Conservation (phyloP, 2,797 vertebrate genomes). For the Silurus lanzhouensis region DNA sequence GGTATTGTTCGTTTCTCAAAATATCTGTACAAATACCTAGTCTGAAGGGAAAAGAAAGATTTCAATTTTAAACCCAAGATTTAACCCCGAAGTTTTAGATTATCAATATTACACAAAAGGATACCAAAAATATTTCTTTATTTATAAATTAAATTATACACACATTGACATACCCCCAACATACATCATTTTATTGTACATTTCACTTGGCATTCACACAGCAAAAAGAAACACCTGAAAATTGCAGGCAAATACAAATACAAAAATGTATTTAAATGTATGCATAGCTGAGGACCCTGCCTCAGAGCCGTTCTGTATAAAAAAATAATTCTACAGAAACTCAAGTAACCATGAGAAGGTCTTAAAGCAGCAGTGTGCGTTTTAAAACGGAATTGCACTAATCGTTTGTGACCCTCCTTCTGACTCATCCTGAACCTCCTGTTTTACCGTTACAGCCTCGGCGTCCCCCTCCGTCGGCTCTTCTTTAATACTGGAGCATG, state of each 20-base stretch:
- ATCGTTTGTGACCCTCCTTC: constrained; percentile 66
- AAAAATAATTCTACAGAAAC: constrained; percentile 74
- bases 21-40: constrained; percentile 32
- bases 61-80: constrained; percentile 26
- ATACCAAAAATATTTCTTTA: constrained; percentile 99
- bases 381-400: constrained; percentile 63
- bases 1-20: constrained; percentile 41
- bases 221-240: constrained; percentile 83
- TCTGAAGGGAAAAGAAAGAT: not conserved
- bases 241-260: constrained; percentile 91
- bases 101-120: constrained; percentile 88
- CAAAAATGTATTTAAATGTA: constrained; percentile 97
- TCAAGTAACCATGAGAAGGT: constrained; percentile 67
- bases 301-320: constrained; percentile 82
- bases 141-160: constrained; percentile 99
- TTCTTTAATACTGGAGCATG: constrained; percentile 82
- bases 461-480: constrained; percentile 73
- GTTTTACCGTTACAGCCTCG: constrained; percentile 74
- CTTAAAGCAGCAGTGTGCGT: constrained; percentile 55
- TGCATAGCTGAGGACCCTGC: constrained; percentile 80
- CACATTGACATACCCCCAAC: constrained; percentile 70
- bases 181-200: constrained; percentile 63
- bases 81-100: constrained; percentile 38
- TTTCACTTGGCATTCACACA: constrained; percentile 59
- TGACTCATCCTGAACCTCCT: constrained; percentile 71